These are phyloP conservation scores for Drepana arcuata DNA, from an alignment of 1,140 invertebrate species.

Conservation along the genomic window DNA sequence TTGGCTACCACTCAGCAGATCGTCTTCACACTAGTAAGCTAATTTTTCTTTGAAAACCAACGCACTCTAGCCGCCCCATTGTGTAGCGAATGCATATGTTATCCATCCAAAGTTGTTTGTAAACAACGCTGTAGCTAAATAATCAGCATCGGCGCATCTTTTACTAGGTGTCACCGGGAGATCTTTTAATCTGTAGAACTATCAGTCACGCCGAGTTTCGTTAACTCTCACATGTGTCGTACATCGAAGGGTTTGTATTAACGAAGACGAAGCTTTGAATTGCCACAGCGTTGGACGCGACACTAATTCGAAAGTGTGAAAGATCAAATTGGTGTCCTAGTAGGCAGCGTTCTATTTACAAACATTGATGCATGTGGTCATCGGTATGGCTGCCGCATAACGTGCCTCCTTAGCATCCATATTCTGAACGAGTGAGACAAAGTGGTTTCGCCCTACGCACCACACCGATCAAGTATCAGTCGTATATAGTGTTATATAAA, in stretches of 20 bases:
- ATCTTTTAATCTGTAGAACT: background rate
- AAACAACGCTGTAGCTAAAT: slow-evolving; percentile 40
- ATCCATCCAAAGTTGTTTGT: slow-evolving; percentile 36
- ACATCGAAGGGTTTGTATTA: background rate
- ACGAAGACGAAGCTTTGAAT: background rate
- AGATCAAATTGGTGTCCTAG: slow-evolving; percentile 32
- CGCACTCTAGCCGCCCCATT: too few species aligned
- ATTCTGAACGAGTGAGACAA: slow-evolving; percentile 41
- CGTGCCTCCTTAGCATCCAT: slow-evolving; percentile 56
- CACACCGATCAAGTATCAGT: too few species aligned
- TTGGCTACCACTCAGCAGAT: slow-evolving; percentile 33
- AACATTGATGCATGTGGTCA: slow-evolving; percentile 70
- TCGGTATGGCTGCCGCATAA: slow-evolving; percentile 61
- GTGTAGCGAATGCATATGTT: slow-evolving; percentile 7
- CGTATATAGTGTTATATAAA: too few species aligned
- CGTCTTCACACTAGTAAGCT: slow-evolving; percentile 37
- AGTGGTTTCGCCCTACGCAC: too few species aligned
- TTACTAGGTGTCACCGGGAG: slow-evolving; percentile 26
- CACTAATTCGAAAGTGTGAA: slow-evolving; percentile 24
- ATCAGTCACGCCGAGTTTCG: background rate
- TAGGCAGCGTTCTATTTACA: slow-evolving; percentile 64
- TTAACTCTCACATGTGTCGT: background rate
- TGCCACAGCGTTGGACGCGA: slow-evolving; percentile 29
- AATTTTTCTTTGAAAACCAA: slow-evolving; percentile 42
- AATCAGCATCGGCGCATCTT: slow-evolving; percentile 7